Base-by-base conservation (phyloP, 2,888 invertebrate genomes). In the Osmoderma eremita region DNA sequence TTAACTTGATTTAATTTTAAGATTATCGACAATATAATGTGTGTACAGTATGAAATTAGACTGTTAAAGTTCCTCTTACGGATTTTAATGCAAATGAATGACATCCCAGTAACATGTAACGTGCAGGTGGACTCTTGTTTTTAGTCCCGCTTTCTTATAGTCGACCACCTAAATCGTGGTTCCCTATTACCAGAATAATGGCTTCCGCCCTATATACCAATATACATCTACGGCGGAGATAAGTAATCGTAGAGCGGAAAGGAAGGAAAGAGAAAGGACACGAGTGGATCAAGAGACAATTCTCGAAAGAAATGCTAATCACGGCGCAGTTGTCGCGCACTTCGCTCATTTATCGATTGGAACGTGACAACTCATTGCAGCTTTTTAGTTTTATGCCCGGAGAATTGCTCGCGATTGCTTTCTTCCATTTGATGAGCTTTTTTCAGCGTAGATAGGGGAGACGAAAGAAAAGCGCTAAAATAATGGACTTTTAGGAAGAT, bases 301-400 rank as follows among this genome's bases (percentile, higher is more conserved):
- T 72, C 72, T 70, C 72, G 74, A 76, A 76, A 75, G 75, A 76
- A 76, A 76, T 75, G 76, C 74, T 67, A 76, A 76, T 76, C 75
- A 76, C 75, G 74, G 73, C 75, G 75, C 76, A 74, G 75, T 70
- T 71, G 69, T 72, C 76, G 75, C 75, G 73, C 75, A 72, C 73
- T 76, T 75, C 75, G 73, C 74, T 77, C 77, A 76, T 77, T 77
- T 77, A 77, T 77, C 77, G 77, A 77, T 77, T 77, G 75, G 72
- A 70, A 77, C 75, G 77, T 77, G 77, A 77, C 77, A 77, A 77
- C 75, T 77, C 77, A 76, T 77, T 77, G 77, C 77, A 77, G 77
- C 75, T 76, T 76, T 77, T 77, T 76, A 76, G 76, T 76, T 76
- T 75, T 75, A 74, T 58, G 63, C 76, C 70, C 72, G 69, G 74